These are phyloP conservation scores for Cheilinus undulatus DNA, from an alignment of 2,113 vertebrate genomes.

Conservation along the genomic window DNA sequence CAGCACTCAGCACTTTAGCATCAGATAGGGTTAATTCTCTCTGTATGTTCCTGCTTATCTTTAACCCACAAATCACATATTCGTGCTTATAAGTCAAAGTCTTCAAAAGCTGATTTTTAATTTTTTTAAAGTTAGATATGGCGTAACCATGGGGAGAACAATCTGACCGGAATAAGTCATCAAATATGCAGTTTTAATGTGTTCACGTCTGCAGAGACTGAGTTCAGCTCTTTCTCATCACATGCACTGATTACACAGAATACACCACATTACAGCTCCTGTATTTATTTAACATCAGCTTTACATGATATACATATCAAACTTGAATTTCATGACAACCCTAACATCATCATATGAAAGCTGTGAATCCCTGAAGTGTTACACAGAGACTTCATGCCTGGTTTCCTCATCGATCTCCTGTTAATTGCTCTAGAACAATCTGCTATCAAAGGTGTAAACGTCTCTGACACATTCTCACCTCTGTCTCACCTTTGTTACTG, in stretches of 20 bases:
- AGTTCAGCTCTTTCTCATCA: background rate
- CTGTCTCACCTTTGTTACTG: no score
- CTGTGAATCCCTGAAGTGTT: no score
- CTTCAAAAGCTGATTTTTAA: conserved; percentile 37
- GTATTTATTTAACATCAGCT: no score
- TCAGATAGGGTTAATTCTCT: conserved; percentile 51
- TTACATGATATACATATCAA: no score
- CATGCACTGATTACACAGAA: background rate
- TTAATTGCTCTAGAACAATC: no score
- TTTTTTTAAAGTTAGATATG: background rate
- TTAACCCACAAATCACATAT: conserved; percentile 49
- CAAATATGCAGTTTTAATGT: conserved; percentile 18
- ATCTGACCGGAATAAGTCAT: conserved; percentile 8
- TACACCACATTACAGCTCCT: background rate
- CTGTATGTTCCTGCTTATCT: conserved; percentile 52
- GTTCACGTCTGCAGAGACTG: background rate
- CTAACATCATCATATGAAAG: background rate
- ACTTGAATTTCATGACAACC: no score
- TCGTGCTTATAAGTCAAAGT: conserved; percentile 54
- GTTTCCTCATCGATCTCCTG: no score
- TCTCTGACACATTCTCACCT: no score
- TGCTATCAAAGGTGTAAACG: no score
- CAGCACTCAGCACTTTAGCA: conserved; percentile 48
- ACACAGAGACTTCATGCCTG: no score
- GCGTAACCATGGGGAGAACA: conserved; percentile 5